Evolutionary conservation across 2,113 vertebrate genomes (phyloP).

Genomic region (Rhynchopsitta pachyrhyncha): DNA sequence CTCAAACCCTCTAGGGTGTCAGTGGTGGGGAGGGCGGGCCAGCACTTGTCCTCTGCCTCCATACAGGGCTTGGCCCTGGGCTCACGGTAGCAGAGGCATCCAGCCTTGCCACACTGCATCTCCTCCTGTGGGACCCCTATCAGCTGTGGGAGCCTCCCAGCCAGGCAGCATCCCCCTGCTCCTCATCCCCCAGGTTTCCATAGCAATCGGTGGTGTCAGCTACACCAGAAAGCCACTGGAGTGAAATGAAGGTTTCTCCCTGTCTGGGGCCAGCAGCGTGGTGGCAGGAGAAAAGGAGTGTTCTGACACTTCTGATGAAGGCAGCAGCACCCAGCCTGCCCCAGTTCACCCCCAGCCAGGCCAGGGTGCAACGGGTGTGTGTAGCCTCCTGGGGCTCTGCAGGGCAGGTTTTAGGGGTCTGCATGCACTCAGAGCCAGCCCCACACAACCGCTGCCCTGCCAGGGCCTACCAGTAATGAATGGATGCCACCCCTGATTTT

Average conservation of each 20-base stretch:
- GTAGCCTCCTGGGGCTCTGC: not conserved
- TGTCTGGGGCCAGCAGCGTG: not conserved
- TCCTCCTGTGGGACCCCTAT: not conserved
- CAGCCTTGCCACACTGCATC: not conserved
- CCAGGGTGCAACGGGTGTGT: not conserved
- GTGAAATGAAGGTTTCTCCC: not conserved
- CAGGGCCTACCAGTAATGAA: not conserved
- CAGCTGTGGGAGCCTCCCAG: not conserved
- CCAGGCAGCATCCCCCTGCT: not conserved
- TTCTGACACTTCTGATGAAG: not conserved
- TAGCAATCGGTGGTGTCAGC: conserved; percentile 36
- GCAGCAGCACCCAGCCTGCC: not conserved
- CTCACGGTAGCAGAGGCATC: not conserved
- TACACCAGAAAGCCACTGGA: not conserved
- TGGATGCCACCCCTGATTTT: not conserved
- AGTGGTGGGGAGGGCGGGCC: not conserved
- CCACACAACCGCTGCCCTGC: accelerated
- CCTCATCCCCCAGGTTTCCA: not conserved
- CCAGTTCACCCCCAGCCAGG: not conserved
- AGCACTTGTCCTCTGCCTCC: accelerated
- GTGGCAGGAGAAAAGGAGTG: not conserved
- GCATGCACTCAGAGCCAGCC: not conserved
- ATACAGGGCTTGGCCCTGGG: accelerated
- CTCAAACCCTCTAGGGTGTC: not conserved
- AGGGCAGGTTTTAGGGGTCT: not conserved